Evolutionary conservation across 1,140 invertebrate genomes (phyloP), one percentile per base, ranked within the genome.

Genomic region (Brachionus calyciflorus): DNA sequence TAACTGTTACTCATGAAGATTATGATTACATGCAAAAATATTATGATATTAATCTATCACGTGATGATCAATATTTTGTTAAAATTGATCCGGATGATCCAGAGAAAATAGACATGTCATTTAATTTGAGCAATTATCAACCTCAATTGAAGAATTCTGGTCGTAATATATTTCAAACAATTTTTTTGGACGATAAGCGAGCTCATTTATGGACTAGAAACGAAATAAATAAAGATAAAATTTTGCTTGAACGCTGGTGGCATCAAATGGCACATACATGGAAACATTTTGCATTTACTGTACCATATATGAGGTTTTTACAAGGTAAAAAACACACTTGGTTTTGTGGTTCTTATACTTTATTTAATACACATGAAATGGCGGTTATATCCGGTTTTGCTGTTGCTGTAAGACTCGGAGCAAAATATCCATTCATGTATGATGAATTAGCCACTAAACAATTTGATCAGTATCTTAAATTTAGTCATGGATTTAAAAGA

Each of bases 291-390:
- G 80, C 81, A 12, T 82, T 81, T 33, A 79, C 79, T n/a, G 80
- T 81, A 1, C 81, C 81, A 10, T 78, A 81, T 14, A 80, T 81
- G 79, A 69, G 80, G 40, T 82, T 80, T 76, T 68, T 82, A 9
- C 81, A 82, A 41, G 81, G 81, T 1, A 80, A 78, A 68, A 76
- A 79, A 49, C 44, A 80, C 26, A 79, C 80, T 9, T 81, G 79
- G 78, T 81, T 79, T 55, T 80, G 78, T 78, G 81, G 81, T 1
- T 77, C 80, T 2, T 82, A 81, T 78, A 82, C 81, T 6, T 78
- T 81, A 9, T 80, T 82, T 46, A 81, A 81, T 75, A 81, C 81
- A 19, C 81, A 81, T 70, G 81, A 81, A 53, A 80, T 81, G 24
- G 81, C 79, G 2, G 77, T 81, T n/a, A 81, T 81, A 19, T 82